Conservation (phyloP, 2,797 vertebrate species). For the Sebastes iracundus region DNA sequence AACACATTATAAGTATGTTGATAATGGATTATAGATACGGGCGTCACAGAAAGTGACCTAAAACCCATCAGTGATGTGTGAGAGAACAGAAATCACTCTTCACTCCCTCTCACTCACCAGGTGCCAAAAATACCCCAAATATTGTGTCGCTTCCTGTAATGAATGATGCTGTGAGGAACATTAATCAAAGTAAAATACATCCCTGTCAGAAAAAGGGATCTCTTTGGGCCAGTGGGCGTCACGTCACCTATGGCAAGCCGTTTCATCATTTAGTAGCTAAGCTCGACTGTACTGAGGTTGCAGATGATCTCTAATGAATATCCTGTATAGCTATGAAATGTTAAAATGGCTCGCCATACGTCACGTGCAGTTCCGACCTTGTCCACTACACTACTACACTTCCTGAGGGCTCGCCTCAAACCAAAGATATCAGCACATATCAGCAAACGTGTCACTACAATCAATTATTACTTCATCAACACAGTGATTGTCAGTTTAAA, state of each 20-base stretch:
- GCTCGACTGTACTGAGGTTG: too few species aligned
- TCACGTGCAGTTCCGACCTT: not conserved
- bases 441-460: not conserved
- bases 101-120: not conserved
- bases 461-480: not conserved
- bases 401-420: not conserved
- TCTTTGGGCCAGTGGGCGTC: not conserved
- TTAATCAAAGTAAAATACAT: not conserved
- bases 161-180: not conserved
- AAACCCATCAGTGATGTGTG: not conserved
- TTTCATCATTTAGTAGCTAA: too few species aligned
- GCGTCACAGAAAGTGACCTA: not conserved
- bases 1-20: not conserved
- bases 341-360: too few species aligned
- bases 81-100: not conserved
- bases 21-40: not conserved
- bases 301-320: too few species aligned
- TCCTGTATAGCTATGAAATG: too few species aligned
- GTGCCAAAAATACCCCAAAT: not conserved
- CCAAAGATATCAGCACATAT: not conserved
- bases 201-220: not conserved
- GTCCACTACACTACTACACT: not conserved
- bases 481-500: not conserved
- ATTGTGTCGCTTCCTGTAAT: not conserved
- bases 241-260: too few species aligned